These are phyloP conservation scores for Probaryconus sp. DNA, from an alignment of 1,140 invertebrate species.

Conservation along the genomic window DNA sequence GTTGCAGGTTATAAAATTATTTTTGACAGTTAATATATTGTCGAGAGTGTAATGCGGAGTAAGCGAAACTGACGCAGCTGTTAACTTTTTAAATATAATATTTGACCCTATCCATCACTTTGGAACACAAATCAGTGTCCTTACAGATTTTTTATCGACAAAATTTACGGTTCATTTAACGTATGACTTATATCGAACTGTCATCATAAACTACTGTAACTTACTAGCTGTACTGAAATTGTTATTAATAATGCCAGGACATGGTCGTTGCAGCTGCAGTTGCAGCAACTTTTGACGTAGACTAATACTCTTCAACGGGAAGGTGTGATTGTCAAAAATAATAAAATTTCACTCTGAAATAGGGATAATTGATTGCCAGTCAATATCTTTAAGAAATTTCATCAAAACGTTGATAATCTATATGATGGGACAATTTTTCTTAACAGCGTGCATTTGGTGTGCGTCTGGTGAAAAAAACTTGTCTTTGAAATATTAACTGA, in stretches of 20 bases:
- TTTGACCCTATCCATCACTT: slow-evolving; percentile 22
- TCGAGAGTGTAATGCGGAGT: too few relatives aligned
- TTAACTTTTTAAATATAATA: slow-evolving; percentile 16
- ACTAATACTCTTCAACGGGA: slow-evolving; percentile 53
- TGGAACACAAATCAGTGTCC: slow-evolving; percentile 22
- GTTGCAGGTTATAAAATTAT: too few relatives aligned
- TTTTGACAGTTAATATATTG: too few relatives aligned
- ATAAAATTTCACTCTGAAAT: slow-evolving; percentile 25
- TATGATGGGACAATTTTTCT: too few relatives aligned
- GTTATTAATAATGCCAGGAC: slow-evolving; percentile 64
- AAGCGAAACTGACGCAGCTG: slow-evolving; percentile 14
- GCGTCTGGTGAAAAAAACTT: too few relatives aligned
- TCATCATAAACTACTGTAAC: slow-evolving; percentile 32
- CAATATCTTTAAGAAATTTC: slow-evolving; percentile 4
- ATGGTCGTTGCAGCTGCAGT: slow-evolving; percentile 35
- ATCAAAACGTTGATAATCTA: too few relatives aligned
- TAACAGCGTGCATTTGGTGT: too few relatives aligned
- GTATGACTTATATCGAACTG: slow-evolving; percentile 44
- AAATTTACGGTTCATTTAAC: slow-evolving; percentile 43
- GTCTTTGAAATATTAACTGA: too few relatives aligned
- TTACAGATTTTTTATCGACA: slow-evolving; percentile 30
- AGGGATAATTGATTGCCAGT: slow-evolving; percentile 12
- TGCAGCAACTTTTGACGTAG: slow-evolving; percentile 62
- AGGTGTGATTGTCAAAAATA: slow-evolving; percentile 22
- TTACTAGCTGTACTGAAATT: slow-evolving; percentile 42